A percentile compares a stretch with the other conserved stretches of the same genome.
Evolutionary conservation across 2,113 vertebrate genomes (phyloP).

Genomic region (Pimephales promelas): DNA sequence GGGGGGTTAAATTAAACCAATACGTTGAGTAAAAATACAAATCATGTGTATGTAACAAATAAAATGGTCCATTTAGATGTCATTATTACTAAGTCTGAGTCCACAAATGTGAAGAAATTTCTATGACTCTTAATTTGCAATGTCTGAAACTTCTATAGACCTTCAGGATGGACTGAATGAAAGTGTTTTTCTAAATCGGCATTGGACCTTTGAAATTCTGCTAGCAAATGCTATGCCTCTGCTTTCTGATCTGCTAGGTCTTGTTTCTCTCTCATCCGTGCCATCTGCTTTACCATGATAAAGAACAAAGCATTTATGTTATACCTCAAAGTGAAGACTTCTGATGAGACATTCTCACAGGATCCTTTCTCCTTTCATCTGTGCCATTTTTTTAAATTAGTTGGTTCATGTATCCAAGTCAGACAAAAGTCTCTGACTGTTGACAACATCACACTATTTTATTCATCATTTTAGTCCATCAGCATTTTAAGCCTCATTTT

Average conservation of each 20-base stretch:
- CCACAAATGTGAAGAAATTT: background rate
- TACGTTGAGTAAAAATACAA: too few species aligned
- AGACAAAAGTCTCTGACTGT: background rate
- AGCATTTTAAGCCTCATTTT: background rate
- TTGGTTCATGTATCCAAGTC: background rate
- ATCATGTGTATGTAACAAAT: background rate
- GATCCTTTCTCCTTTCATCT: background rate
- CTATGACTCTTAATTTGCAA: background rate
- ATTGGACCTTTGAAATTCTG: background rate
- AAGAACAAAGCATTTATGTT: slow-evolving; percentile 6
- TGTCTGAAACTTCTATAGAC: background rate
- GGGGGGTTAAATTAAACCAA: too few species aligned
- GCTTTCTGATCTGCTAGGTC: slow-evolving; percentile 4
- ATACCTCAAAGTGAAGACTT: background rate
- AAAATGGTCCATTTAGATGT: background rate
- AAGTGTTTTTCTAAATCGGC: background rate
- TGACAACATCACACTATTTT: background rate
- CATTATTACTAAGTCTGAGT: background rate
- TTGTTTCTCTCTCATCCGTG: background rate
- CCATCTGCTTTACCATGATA: slow-evolving; percentile 14
- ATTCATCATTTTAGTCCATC: background rate
- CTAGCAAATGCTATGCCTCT: background rate
- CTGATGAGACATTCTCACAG: background rate
- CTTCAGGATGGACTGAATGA: background rate
- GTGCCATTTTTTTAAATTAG: background rate